phyloP scores from a whole-genome alignment of 2,888 invertebrate genomes.

The Aphidius colemani region DNA sequence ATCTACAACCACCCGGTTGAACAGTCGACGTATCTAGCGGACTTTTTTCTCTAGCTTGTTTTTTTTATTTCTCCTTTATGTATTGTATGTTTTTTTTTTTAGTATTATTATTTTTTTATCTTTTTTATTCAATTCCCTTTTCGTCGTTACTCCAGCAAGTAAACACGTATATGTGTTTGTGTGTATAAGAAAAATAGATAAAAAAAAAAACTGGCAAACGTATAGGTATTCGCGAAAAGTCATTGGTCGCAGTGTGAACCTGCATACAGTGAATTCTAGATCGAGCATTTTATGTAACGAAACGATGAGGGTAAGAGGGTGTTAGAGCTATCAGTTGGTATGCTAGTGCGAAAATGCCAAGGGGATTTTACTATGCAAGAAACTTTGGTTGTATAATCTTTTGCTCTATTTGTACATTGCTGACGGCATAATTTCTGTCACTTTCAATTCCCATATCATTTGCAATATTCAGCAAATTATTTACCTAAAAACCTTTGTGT shows the following conservation, averaged over 20 bases:
- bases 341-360: background rate
- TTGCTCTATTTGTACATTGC: background rate
- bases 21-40: too few relatives aligned
- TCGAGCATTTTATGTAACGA: background rate
- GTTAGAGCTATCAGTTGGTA: background rate
- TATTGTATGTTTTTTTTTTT: too few relatives aligned
- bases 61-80: too few relatives aligned
- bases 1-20: too few relatives aligned
- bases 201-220: too few relatives aligned
- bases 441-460: constrained; percentile 27
- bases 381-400: constrained; percentile 18
- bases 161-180: too few relatives aligned
- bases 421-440: too few relatives aligned
- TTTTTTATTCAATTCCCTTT: too few relatives aligned
- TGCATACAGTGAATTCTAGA: background rate
- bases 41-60: too few relatives aligned
- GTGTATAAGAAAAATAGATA: too few relatives aligned
- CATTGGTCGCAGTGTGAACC: constrained; percentile 9
- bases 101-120: too few relatives aligned
- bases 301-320: background rate
- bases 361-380: constrained; percentile 7
- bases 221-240: constrained; percentile 6
- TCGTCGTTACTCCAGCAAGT: too few relatives aligned
- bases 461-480: constrained; percentile 6
- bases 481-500: background rate